A percentile compares a stretch with the other conserved stretches of the same genome.
phyloP scores from a whole-genome alignment of 2,797 vertebrate genomes.

The Pangasius macronema region DNA sequence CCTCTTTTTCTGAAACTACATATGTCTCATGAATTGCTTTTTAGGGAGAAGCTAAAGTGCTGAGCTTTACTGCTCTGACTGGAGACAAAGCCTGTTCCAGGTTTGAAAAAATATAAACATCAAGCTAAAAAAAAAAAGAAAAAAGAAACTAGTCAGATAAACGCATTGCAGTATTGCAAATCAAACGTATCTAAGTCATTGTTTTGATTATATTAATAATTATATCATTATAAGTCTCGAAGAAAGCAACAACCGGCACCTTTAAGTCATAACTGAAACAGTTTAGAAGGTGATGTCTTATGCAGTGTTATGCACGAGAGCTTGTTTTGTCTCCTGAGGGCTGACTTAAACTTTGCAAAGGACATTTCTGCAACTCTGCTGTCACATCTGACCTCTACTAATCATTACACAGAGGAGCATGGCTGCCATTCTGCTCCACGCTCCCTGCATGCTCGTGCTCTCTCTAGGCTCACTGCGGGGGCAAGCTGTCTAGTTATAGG shows the following conservation, averaged over 20 bases:
- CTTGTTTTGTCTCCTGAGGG: not conserved
- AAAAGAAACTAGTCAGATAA: not conserved
- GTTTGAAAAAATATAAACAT: not conserved
- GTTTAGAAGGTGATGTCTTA: not conserved
- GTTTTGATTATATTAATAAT: too few relatives aligned
- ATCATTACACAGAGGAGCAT: constrained; percentile 5
- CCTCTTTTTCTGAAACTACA: not conserved
- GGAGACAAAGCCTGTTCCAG: not conserved
- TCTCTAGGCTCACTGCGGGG: not conserved
- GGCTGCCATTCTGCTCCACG: not conserved
- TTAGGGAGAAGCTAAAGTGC: not conserved
- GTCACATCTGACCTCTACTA: constrained; percentile 31
- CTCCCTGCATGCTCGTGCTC: not conserved
- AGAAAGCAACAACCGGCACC: not conserved
- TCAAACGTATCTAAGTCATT: not conserved
- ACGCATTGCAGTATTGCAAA: not conserved
- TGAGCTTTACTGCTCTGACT: not conserved
- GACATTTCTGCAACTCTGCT: constrained; percentile 19
- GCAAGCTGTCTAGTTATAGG: not conserved
- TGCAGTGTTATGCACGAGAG: not conserved
- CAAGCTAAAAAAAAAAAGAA: too few relatives aligned
- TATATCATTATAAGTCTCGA: not conserved
- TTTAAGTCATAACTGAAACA: not conserved
- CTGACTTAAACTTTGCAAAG: constrained; percentile 24
- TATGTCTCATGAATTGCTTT: not conserved